Evolutionary conservation across 2,113 vertebrate genomes (phyloP), one percentile per base, ranked within the genome.

Genomic region (Oncorhynchus keta): DNA sequence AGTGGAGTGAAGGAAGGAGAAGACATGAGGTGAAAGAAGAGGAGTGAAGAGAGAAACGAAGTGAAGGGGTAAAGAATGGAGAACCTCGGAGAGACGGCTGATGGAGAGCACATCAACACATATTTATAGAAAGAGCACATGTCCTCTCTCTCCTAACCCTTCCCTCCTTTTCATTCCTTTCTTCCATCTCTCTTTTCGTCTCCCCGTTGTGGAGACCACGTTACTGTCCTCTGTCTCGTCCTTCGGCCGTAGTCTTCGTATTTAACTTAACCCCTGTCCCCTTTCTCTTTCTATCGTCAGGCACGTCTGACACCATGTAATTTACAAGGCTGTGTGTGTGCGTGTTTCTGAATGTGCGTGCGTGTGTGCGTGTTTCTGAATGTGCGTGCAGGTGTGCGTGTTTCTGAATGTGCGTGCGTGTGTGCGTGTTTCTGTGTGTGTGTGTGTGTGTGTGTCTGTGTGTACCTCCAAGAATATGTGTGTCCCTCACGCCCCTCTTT

Each of bases 241-340:
- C 8, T 45, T 45, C 4, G 4, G 3, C 64, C 5, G n/a, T 64
- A 16, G n/a, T 74, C 78, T 28, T 26, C 76, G 22, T 61, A 32
- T 72, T 74, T 51, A 72, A 77, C 67, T 45, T 8, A 76, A 55
- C 72, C 55, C 71, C 55, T 59, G 79, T 80, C 79, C 73, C 75
- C 20, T 3, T 62, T 35, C 8, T 14, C 20, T 3, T 73, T 45
- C 26, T 28, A 61, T 69, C 18, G 70, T 74, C 61, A 78, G 66
- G 66, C 69, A 48, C 5, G 2, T 66, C 66, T 30, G 73, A 57
- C 66, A 74, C 68, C 73, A 51, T 68, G 49, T 74, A 68, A 85
- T 79, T 81, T 78, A 78, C 67, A 64, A 79, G 81, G 64, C 24
- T 70, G 35, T 73, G 45, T 55, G n/a, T 32, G 49, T 74, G n/a